Percentiles rank a stretch among this genome's conserved stretches.
Conservation (phyloP, 2,113 vertebrate genomes). For the Zosterops hypoxanthus region DNA sequence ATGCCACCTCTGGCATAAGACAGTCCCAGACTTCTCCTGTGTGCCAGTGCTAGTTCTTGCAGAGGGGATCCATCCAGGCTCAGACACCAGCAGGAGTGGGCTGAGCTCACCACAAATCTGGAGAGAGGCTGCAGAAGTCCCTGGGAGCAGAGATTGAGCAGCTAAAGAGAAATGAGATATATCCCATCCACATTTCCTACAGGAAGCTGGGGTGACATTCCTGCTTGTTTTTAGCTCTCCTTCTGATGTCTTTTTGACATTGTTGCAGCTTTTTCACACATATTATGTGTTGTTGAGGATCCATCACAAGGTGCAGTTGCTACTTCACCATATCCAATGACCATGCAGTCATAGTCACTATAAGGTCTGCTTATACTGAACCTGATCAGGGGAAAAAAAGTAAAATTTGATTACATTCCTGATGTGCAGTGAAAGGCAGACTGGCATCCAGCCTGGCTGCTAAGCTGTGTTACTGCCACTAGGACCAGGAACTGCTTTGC, state of each 20-base stretch:
- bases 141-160: neutral
- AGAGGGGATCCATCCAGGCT: neutral
- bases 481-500: neutral
- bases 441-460: neutral
- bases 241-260: too few relatives aligned
- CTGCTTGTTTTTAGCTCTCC: neutral
- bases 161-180: neutral
- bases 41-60: neutral
- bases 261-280: neutral
- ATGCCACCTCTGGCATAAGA: neutral
- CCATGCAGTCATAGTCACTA: rapidly evolving
- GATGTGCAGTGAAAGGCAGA: neutral
- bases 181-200: neutral
- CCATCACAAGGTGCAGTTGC: rapidly evolving
- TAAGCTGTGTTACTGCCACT: neutral
- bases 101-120: neutral
- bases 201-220: neutral
- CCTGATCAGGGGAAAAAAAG: neutral
- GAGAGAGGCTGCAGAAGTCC: neutral
- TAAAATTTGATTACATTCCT: neutral
- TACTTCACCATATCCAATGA: rapidly evolving
- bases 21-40: neutral
- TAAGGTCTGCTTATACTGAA: rapidly evolving
- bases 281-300: rapidly evolving
- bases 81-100: neutral